phyloP scores from a whole-genome alignment of 2,888 invertebrate species.

The Agriotes lineatus region DNA sequence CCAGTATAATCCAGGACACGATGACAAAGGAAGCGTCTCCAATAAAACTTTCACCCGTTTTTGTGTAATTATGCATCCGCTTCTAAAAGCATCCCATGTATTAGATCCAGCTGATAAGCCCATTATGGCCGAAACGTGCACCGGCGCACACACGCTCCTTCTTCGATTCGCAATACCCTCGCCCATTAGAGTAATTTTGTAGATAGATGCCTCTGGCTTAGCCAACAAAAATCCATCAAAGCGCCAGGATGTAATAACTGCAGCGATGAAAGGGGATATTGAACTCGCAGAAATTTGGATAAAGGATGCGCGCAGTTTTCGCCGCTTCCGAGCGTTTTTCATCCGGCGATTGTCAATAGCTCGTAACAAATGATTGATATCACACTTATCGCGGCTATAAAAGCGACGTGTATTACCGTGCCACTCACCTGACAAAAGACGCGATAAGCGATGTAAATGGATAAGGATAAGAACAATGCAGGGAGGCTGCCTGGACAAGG shows the following conservation, averaged over 20 bases:
- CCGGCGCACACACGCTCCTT: too few species aligned
- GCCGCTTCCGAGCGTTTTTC: background rate
- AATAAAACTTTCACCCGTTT: too few species aligned
- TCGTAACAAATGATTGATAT: constrained; percentile 16
- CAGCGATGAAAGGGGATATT: constrained; percentile 9
- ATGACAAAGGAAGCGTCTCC: too few species aligned
- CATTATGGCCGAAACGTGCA: too few species aligned
- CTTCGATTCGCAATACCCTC: too few species aligned
- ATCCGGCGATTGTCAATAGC: background rate
- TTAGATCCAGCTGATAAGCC: too few species aligned
- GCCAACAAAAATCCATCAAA: background rate
- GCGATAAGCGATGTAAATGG: background rate
- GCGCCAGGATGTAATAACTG: constrained; percentile 7
- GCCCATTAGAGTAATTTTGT: too few species aligned
- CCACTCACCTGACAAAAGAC: constrained; percentile 11
- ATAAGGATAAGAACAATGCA: too few species aligned
- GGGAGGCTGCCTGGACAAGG: too few species aligned
- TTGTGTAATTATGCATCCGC: too few species aligned
- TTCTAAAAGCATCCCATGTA: too few species aligned
- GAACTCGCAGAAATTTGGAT: background rate
- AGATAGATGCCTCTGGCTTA: background rate
- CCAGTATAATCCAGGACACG: too few species aligned
- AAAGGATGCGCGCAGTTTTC: background rate
- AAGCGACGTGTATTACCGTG: background rate
- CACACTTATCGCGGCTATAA: constrained; percentile 5